Evolutionary conservation across 2,888 invertebrate species (phyloP).

Genomic region (Exephanes ischioxanthus): DNA sequence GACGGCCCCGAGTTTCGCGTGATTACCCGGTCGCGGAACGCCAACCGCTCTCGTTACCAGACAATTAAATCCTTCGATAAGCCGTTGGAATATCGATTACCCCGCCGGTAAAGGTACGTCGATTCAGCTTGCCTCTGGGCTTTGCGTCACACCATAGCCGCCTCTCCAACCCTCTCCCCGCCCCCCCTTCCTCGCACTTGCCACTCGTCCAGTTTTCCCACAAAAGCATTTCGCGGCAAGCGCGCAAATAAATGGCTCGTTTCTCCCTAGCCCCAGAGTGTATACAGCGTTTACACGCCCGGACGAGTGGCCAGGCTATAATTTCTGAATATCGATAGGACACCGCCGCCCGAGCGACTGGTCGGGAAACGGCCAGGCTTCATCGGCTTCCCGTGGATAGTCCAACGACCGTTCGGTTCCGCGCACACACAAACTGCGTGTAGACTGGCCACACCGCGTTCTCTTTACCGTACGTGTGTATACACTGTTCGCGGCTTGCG

Average conservation of each 20-base stretch:
- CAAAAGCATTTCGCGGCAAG: constrained; percentile 60
- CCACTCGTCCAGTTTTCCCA: constrained; percentile 57
- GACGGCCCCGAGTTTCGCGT: constrained; percentile 37
- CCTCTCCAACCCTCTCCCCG: neutral
- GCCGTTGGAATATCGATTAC: constrained; percentile 59
- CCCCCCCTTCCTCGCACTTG: constrained; percentile 25
- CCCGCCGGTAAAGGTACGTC: constrained; percentile 40
- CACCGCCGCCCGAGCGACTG: constrained; percentile 33
- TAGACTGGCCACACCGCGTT: constrained; percentile 20
- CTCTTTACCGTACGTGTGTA: constrained; percentile 1
- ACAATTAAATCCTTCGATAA: constrained; percentile 63
- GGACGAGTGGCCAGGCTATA: constrained; percentile 54
- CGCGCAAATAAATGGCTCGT: constrained; percentile 62
- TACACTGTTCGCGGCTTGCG: constrained; percentile 38
- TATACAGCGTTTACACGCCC: constrained; percentile 57
- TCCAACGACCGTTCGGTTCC: constrained; percentile 40
- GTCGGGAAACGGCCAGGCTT: constrained; percentile 39
- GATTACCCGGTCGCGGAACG: constrained; percentile 56
- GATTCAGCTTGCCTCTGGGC: constrained; percentile 26
- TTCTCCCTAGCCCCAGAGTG: constrained; percentile 47
- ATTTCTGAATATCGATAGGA: constrained; percentile 62
- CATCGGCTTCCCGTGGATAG: constrained; percentile 44
- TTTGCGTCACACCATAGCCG: constrained; percentile 39
- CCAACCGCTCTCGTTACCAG: constrained; percentile 56
- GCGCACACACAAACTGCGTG: constrained; percentile 2